Conservation (phyloP, 2,888 invertebrate species). For the Limnephilus auricula region DNA sequence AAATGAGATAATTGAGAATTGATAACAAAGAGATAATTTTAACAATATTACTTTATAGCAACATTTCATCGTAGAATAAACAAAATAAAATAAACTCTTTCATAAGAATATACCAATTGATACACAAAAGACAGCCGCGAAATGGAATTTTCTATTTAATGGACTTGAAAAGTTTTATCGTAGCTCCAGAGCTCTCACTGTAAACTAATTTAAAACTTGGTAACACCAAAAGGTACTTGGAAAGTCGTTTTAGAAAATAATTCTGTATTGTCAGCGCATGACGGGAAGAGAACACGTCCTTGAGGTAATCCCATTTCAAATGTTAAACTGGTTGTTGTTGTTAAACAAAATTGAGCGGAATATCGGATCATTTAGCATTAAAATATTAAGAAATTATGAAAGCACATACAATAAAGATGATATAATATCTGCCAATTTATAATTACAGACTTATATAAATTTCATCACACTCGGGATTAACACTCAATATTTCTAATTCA, state of each 20-base stretch:
- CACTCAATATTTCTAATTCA: background rate
- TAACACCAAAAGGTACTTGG: constrained; percentile 48
- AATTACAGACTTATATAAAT: background rate
- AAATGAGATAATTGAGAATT: background rate
- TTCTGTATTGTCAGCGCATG: constrained; percentile 33
- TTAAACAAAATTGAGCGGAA: background rate
- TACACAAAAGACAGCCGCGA: constrained; percentile 30
- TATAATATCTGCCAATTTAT: background rate
- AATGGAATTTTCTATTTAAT: constrained; percentile 39
- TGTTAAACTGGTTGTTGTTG: constrained; percentile 11
- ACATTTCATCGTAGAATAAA: background rate
- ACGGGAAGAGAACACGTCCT: background rate
- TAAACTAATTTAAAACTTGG: constrained; percentile 46
- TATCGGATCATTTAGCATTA: background rate
- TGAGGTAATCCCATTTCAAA: background rate
- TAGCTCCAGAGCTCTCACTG: constrained; percentile 31
- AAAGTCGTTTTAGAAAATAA: constrained; percentile 42
- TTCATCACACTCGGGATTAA: background rate
- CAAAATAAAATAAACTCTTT: background rate
- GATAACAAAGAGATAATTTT: background rate
- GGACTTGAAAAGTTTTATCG: constrained; percentile 37
- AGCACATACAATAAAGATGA: background rate
- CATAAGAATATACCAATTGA: background rate
- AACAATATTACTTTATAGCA: background rate
- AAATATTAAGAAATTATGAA: background rate